Conservation (phyloP, 1,140 invertebrate species). For the fruit fly (Drosophila melanogaster) region DNA sequence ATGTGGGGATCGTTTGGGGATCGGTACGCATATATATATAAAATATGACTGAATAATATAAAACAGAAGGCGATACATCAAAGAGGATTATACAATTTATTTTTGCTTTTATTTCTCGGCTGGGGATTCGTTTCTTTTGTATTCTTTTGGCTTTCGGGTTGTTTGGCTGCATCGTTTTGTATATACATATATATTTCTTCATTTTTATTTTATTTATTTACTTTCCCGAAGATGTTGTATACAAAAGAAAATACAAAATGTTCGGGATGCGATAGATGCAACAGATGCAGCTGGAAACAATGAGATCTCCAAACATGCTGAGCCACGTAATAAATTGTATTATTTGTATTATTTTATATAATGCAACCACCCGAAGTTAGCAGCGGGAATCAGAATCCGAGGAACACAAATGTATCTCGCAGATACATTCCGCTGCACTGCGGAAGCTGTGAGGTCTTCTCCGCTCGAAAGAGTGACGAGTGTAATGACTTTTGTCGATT, state of each 20-base stretch:
- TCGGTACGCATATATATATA: conserved; percentile 61
- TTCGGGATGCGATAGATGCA: conserved; percentile 54
- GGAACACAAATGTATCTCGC: conserved; percentile 25
- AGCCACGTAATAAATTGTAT: conserved; percentile 74
- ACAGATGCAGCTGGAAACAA: conserved; percentile 39
- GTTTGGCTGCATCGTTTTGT: conserved; percentile 26
- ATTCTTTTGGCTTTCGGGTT: conserved; percentile 31
- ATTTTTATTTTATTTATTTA: conserved; percentile 82
- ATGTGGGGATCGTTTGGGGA: conserved; percentile 21
- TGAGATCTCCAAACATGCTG: conserved; percentile 44
- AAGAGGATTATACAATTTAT: conserved; percentile 81
- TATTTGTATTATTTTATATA: conserved; percentile 81
- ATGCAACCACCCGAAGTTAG: conserved; percentile 12
- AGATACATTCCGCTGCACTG: conserved; percentile 37
- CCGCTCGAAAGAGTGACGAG: conserved; percentile 68
- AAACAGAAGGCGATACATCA: conserved; percentile 81
- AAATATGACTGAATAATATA: conserved; percentile 79
- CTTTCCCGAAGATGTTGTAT: conserved; percentile 56
- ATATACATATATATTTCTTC: conserved; percentile 66
- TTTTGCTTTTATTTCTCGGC: conserved; percentile 68
- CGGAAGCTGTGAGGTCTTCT: conserved; percentile 65
- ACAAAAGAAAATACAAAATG: conserved; percentile 54
- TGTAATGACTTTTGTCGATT: conserved; percentile 83
- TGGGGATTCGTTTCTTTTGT: conserved; percentile 40
- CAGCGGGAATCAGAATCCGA: conserved; percentile 6